A percentile compares a stretch with the other conserved stretches of the same genome.
Evolutionary conservation across 2,888 invertebrate species (phyloP).

Genomic region (Catocala sponsa): DNA sequence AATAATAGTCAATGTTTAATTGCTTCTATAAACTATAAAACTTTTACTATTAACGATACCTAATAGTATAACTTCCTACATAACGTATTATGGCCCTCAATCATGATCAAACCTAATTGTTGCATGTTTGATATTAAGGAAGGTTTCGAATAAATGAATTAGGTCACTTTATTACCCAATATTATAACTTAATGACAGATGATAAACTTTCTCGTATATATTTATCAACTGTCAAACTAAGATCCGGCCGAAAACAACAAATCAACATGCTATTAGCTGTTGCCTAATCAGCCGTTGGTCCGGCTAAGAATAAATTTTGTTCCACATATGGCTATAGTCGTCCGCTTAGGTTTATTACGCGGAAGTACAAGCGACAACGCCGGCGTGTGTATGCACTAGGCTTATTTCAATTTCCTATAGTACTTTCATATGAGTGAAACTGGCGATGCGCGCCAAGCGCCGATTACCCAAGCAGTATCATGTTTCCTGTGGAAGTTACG

Average conservation of each 20-base stretch:
- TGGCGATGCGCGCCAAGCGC: slow-evolving; percentile 60
- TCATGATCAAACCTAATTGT: too few relatives aligned
- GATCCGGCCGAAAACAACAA: slow-evolving; percentile 36
- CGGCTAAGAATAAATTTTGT: slow-evolving; percentile 12
- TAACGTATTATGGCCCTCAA: too few relatives aligned
- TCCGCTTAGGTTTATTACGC: slow-evolving; percentile 21
- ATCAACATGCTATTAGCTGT: slow-evolving; percentile 34
- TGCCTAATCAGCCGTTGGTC: slow-evolving; percentile 40
- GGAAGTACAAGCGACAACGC: slow-evolving; percentile 35
- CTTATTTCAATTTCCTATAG: slow-evolving; percentile 59
- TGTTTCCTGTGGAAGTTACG: slow-evolving; percentile 62
- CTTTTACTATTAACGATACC: too few relatives aligned
- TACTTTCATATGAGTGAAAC: slow-evolving; percentile 79
- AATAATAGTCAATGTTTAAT: too few relatives aligned
- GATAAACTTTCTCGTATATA: slow-evolving; percentile 39
- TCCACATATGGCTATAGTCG: slow-evolving; percentile 26
- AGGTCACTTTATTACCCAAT: slow-evolving; percentile 18
- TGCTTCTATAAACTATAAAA: too few relatives aligned
- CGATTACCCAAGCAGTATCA: slow-evolving; percentile 68
- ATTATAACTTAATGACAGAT: slow-evolving; percentile 25
- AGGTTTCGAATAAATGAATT: slow-evolving; percentile 3
- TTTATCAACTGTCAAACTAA: slow-evolving; percentile 26
- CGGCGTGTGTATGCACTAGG: slow-evolving; percentile 29
- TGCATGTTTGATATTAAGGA: too few relatives aligned
- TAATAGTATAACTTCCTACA: too few relatives aligned